These are phyloP conservation scores for Sympetrum striolatum DNA, from an alignment of 2,888 invertebrate genomes.

Conservation along the genomic window DNA sequence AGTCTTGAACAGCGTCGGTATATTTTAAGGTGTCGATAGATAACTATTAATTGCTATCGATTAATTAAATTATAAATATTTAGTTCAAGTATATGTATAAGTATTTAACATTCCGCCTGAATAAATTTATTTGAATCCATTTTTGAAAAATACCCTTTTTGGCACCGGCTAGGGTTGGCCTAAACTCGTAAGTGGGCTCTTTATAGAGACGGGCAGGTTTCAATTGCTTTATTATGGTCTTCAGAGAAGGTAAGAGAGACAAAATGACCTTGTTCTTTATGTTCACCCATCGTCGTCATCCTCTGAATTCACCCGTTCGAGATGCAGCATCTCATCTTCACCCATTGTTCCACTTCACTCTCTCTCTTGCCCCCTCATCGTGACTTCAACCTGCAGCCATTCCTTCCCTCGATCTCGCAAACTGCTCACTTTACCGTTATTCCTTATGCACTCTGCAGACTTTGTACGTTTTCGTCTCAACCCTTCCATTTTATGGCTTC, in stretches of 20 bases:
- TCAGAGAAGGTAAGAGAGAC: background rate
- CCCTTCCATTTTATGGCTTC: background rate
- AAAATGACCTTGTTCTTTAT: slow-evolving; percentile 5
- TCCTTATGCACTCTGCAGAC: background rate
- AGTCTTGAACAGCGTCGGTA: no score
- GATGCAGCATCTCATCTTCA: background rate
- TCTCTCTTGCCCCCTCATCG: background rate
- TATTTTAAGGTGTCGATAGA: no score
- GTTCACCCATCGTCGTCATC: background rate
- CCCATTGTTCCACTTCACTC: background rate
- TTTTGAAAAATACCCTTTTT: no score
- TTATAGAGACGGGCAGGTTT: no score
- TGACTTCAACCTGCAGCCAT: background rate
- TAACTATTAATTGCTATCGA: no score
- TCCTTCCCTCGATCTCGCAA: background rate
- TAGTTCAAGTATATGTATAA: no score
- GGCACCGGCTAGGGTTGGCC: no score
- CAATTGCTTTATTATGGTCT: background rate
- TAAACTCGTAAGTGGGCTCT: no score
- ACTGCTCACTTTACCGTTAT: background rate
- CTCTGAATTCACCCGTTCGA: background rate
- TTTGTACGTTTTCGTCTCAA: background rate
- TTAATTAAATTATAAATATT: no score
- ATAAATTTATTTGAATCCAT: no score
- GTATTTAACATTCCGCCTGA: no score